Percentiles rank a stretch among this genome's conserved stretches.
phyloP scores from a whole-genome alignment of 2,888 invertebrate genomes.

The Drosophila monieri region DNA sequence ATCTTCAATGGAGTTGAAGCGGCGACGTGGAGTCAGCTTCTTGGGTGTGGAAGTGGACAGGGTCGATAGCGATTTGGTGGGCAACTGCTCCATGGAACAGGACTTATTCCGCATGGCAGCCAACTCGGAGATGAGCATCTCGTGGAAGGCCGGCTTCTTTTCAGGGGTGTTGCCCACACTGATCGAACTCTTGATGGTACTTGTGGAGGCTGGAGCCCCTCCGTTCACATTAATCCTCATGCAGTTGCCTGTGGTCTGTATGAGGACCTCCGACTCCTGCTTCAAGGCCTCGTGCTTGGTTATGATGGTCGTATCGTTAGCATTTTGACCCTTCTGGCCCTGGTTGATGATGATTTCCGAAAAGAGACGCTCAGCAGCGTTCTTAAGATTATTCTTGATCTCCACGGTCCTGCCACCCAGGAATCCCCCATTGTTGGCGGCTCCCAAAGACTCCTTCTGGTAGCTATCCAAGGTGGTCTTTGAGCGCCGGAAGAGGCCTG shows the following conservation, averaged over 20 bases:
- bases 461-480: conserved; percentile 81
- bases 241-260: conserved; percentile 70
- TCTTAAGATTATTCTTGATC: conserved; percentile 83
- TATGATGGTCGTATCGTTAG: conserved; percentile 70
- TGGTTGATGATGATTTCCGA: conserved; percentile 83
- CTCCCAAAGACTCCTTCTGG: conserved; percentile 3
- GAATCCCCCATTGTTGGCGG: conserved; percentile 50
- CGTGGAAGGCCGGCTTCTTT: conserved; percentile 85
- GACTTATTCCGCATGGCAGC: conserved; percentile 86
- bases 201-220: conserved; percentile 4
- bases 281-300: conserved; percentile 79
- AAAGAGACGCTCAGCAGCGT: conserved; percentile 83
- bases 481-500: conserved; percentile 79
- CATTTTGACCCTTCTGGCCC: conserved; percentile 65
- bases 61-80: conserved; percentile 56
- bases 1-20: conserved; percentile 74
- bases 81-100: conserved; percentile 81
- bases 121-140: conserved; percentile 89
- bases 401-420: conserved; percentile 80
- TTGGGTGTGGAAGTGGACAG: conserved; percentile 37
- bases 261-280: conserved; percentile 65
- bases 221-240: conserved; percentile 78
- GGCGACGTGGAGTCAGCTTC: conserved; percentile 59
- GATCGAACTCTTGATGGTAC: conserved; percentile 55
- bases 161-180: conserved; percentile 79